Evolutionary conservation across 2,113 vertebrate species (phyloP), one percentile per base, ranked within the genome.

Genomic region (Narcine bancroftii): DNA sequence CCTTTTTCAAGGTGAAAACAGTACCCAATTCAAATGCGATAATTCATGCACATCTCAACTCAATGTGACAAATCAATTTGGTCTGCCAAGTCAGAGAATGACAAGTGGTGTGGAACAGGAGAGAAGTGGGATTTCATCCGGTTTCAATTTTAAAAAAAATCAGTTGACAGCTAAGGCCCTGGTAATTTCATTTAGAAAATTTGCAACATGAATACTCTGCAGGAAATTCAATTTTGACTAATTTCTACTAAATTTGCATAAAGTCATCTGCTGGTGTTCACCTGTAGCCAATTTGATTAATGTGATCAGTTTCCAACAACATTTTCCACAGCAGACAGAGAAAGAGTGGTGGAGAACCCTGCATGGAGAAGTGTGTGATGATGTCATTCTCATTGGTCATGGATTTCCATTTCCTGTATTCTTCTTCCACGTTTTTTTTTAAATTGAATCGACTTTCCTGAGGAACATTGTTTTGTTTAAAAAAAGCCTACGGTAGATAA

Each of bases 281-380:
- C 99, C 98, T 97, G 94, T 98, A 99, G 92, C 98, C 98, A 75
- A 99, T 99, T 93, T 99, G 99, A 95, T 99, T 99, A 77, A 99
- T 99, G 95, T 99, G 98, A 95, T 99, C 99, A 0, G 98, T 99
- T 93, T 99, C 99, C 63, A 99, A 95, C 89, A 99, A 95, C 99
- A 99, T 99, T 95, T 99, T 99, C 99, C 99, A 99, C 1, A 99
- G 96, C 91, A 99, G 96, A 93, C 99, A 99, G 66, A 99, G 98
- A 94, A 99, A 99, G 53, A 99, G 97, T 0, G 98, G 97, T 1
- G 98, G 96, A 7, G 98, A 99, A 63, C 98, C 97, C 92, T 99
- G 98, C 92, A 97, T 95, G 93, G 99, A 98, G 92, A 99, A 99
- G 92, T 99, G 98, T 3, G 98, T 97, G 77, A 99, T 99, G 93